Evolutionary conservation across 2,888 invertebrate species (phyloP).

Genomic region (Cactoblastis cactorum): DNA sequence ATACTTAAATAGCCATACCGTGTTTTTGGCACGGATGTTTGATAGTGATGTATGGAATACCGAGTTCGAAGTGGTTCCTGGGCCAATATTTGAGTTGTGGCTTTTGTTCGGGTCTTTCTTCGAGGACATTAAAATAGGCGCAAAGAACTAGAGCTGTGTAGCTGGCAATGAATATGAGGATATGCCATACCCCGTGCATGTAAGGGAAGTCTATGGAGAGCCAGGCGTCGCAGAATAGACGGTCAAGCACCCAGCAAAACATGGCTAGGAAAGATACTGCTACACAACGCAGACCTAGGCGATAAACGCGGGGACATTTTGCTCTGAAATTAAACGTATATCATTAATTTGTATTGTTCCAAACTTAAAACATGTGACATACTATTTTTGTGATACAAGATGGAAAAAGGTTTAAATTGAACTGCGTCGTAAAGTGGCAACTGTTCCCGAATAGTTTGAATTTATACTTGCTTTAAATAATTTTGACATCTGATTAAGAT

Average conservation of each 20-base stretch:
- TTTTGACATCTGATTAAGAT: no score
- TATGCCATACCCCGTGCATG: conserved; percentile 90
- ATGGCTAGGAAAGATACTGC: conserved; percentile 85
- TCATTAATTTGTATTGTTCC: no score
- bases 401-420: no score
- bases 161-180: conserved; percentile 88
- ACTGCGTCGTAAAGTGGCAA: no score
- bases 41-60: conserved; percentile 86
- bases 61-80: conserved; percentile 86
- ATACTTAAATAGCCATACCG: conserved; percentile 68
- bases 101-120: conserved; percentile 84
- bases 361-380: no score
- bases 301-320: conserved; percentile 82
- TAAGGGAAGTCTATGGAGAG: conserved; percentile 88
- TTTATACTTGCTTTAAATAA: no score
- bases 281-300: conserved; percentile 85
- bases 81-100: conserved; percentile 89
- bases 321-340: conserved; percentile 57
- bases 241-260: conserved; percentile 88
- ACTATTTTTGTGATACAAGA: no score
- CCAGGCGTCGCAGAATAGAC: conserved; percentile 89
- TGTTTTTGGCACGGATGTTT: conserved; percentile 77
- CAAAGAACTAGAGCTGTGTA: conserved; percentile 88
- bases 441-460: no score
- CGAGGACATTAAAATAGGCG: conserved; percentile 87